A percentile compares a stretch with the other conserved stretches of the same genome.
These are phyloP conservation scores for Saimiri boliviensis DNA, from an alignment of 2,113 vertebrate species.

Conservation along the genomic window DNA sequence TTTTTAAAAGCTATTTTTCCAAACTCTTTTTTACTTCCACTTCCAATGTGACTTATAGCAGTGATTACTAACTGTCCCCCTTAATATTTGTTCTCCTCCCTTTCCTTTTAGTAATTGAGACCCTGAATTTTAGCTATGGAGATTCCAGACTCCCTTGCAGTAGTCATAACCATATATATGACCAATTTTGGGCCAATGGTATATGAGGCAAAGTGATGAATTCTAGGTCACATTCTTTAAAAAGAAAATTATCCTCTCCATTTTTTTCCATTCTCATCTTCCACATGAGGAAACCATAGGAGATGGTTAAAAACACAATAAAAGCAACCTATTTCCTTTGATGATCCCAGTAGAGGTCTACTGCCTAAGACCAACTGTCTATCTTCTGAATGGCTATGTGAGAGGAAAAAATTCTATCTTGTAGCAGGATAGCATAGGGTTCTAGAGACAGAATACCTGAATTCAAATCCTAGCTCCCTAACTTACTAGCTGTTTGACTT, in stretches of 20 bases:
- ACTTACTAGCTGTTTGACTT: neutral
- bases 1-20: neutral
- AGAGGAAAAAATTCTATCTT: neutral
- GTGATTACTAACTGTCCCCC: neutral
- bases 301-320: neutral
- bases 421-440: neutral
- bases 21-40: neutral
- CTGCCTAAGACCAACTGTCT: neutral
- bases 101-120: neutral
- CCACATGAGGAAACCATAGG: neutral
- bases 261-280: neutral
- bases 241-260: neutral
- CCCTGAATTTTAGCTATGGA: neutral
- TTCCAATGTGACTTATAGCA: neutral
- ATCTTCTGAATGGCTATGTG: neutral
- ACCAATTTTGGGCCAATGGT: neutral
- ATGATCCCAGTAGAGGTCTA: neutral
- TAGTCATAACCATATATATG: neutral
- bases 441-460: neutral
- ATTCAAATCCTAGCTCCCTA: neutral
- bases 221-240: neutral
- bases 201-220: neutral
- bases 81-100: neutral
- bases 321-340: neutral
- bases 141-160: neutral